Evolutionary conservation across 2,113 vertebrate species (phyloP).

Genomic region (Pontoporia blainvillei): DNA sequence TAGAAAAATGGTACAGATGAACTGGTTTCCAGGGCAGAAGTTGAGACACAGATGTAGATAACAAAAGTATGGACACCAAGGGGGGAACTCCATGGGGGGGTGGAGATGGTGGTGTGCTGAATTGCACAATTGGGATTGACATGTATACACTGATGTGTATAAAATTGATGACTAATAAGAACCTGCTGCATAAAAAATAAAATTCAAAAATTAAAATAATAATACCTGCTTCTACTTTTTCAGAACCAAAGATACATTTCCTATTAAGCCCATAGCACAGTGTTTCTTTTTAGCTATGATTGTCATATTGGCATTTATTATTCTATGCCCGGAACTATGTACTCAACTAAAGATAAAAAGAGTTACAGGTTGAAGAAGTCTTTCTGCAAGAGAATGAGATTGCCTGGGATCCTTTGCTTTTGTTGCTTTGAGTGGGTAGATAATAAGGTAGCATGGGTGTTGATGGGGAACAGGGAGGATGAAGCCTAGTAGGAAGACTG

Average conservation of each 20-base stretch:
- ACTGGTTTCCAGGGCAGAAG: too few species aligned
- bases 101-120: too few species aligned
- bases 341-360: background rate
- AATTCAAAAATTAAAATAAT: too few species aligned
- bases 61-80: too few species aligned
- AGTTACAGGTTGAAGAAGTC: background rate
- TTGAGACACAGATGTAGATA: too few species aligned
- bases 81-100: fast-evolving
- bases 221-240: background rate
- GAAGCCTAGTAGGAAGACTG: background rate
- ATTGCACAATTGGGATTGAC: too few species aligned
- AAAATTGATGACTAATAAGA: too few species aligned
- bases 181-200: too few species aligned
- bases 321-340: background rate
- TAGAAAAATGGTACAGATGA: too few species aligned
- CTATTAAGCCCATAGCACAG: background rate
- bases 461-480: background rate
- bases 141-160: too few species aligned
- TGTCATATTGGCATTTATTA: background rate
- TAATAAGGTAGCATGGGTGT: background rate
- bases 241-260: background rate
- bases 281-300: background rate
- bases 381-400: background rate
- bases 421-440: background rate
- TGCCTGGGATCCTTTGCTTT: background rate